These are phyloP conservation scores for Microchrysa polita DNA, from an alignment of 2,888 invertebrate species.

Conservation along the genomic window DNA sequence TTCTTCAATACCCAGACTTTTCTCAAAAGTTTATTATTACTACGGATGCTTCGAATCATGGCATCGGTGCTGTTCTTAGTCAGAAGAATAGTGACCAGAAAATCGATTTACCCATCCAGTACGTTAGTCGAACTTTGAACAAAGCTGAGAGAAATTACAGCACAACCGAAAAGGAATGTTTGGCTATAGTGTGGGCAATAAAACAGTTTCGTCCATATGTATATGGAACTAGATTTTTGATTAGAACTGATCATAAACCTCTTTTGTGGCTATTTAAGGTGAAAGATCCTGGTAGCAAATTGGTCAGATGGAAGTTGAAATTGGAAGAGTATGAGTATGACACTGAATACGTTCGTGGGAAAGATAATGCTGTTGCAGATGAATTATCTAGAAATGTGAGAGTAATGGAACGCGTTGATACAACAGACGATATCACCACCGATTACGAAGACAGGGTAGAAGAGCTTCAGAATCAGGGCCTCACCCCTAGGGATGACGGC, in stretches of 20 bases:
- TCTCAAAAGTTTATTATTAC: neutral
- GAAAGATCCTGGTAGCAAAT: neutral
- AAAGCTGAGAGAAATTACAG: neutral
- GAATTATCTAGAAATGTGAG: neutral
- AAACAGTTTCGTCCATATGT: neutral
- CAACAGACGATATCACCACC: neutral
- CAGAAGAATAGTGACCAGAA: too few species aligned
- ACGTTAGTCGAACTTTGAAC: too few species aligned
- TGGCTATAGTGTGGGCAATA: neutral
- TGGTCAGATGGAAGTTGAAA: neutral
- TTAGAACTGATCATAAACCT: neutral
- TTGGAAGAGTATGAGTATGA: neutral
- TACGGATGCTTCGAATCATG: too few species aligned
- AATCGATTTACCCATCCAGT: too few species aligned
- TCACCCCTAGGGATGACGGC: too few species aligned
- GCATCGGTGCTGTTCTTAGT: too few species aligned
- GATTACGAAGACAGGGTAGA: constrained; percentile 8
- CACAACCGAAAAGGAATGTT: neutral
- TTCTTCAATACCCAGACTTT: too few species aligned
- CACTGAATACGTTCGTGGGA: neutral
- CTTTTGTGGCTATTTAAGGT: neutral
- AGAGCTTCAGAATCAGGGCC: constrained; percentile 1
- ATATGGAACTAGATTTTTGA: neutral
- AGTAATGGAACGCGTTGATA: neutral
- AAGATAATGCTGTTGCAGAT: neutral